phyloP scores from a whole-genome alignment of 2,113 vertebrate species.

The Atlantisia rogersi region DNA sequence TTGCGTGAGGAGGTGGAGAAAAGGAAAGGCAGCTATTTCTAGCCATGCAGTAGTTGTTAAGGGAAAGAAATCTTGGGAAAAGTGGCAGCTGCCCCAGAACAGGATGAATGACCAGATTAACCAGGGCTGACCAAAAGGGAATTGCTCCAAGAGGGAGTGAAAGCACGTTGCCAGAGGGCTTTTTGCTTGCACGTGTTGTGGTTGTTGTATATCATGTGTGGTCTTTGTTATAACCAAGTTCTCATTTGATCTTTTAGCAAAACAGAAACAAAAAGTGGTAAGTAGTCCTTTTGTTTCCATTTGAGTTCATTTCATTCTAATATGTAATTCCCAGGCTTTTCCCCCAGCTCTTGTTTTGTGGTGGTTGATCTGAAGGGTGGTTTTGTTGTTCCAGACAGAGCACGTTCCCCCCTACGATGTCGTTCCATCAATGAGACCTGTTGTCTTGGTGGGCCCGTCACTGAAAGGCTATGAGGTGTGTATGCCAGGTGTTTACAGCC shows the following conservation, averaged over 20 bases:
- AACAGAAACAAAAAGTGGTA: conserved; percentile 99
- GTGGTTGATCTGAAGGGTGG: not conserved
- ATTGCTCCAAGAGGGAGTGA: not conserved
- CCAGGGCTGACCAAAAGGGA: not conserved
- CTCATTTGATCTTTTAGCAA: conserved; percentile 85
- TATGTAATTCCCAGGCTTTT: not conserved
- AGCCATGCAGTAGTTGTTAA: not conserved
- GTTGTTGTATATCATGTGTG: not conserved
- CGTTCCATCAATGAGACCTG: conserved; percentile 97
- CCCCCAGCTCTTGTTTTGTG: rapidly evolving
- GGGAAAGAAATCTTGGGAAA: not conserved
- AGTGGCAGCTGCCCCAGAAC: not conserved
- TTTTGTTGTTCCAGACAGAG: conserved; percentile 83
- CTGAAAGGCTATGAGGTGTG: conserved; percentile 98
- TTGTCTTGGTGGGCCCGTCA: conserved; percentile 95
- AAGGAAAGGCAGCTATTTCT: not conserved
- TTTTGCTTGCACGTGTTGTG: not conserved
- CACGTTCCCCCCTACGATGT: conserved; percentile 97
- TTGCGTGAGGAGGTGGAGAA: not conserved
- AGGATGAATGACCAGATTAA: not conserved
- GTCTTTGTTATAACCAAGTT: conserved; percentile 73
- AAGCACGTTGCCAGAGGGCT: not conserved
- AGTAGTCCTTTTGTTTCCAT: conserved; percentile 70
- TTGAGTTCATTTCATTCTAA: not conserved
- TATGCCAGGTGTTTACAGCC: not conserved